These are phyloP conservation scores for Chiloscyllium punctatum DNA, from an alignment of 2,797 vertebrate genomes.

Conservation along the genomic window DNA sequence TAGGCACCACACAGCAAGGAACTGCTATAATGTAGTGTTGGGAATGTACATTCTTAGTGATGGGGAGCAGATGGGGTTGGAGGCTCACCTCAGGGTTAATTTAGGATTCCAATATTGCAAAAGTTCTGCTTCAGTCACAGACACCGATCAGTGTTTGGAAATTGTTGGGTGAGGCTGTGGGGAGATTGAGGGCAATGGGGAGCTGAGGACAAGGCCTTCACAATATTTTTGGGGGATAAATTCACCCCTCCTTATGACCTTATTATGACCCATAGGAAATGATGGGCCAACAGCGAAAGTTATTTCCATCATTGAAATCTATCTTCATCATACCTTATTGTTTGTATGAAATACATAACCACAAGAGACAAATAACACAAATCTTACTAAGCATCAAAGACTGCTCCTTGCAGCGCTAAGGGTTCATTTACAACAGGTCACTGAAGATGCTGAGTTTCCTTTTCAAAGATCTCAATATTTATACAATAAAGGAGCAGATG, in stretches of 20 bases:
- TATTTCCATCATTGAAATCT: not conserved
- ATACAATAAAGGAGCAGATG: constrained; percentile 7
- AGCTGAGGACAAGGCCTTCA: not conserved
- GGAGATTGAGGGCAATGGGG: too few relatives aligned
- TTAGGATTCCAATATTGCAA: not conserved
- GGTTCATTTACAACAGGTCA: not conserved
- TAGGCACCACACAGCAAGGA: not conserved
- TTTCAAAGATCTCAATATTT: constrained; percentile 29
- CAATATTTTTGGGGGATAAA: not conserved
- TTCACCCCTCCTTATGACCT: not conserved
- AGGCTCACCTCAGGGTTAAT: not conserved
- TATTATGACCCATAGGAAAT: too few relatives aligned
- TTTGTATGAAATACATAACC: not conserved
- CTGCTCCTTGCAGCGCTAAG: not conserved
- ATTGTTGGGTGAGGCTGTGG: not conserved
- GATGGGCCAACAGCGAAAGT: not conserved
- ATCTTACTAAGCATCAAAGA: constrained; percentile 11
- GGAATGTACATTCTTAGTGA: not conserved
- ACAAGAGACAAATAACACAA: constrained; percentile 2
- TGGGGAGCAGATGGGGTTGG: not conserved
- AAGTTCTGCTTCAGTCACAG: not conserved
- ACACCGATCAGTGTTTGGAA: not conserved
- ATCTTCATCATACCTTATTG: not conserved
- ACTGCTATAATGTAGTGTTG: not conserved
- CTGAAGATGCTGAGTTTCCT: not conserved